phyloP scores from a whole-genome alignment of 2,888 invertebrate genomes.

The Troides oblongomaculatus region DNA sequence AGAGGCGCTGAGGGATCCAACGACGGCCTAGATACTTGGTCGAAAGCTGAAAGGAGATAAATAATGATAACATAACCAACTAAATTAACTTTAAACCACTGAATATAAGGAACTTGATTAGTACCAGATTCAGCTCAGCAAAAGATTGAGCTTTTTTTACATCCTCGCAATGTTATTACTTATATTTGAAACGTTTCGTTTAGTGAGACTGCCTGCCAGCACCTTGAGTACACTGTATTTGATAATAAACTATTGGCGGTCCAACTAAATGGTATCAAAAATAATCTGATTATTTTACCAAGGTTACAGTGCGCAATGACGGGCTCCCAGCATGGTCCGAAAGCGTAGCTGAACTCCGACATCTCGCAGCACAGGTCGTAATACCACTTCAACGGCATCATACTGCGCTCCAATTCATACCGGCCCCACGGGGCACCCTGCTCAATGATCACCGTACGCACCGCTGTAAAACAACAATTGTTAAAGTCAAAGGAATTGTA shows the following conservation, averaged over 20 bases:
- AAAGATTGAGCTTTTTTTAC: too few relatives aligned
- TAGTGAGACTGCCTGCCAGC: too few relatives aligned
- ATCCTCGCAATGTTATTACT: too few relatives aligned
- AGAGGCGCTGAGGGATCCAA: constrained; percentile 95
- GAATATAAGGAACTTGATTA: too few relatives aligned
- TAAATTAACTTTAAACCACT: too few relatives aligned
- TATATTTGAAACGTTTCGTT: too few relatives aligned
- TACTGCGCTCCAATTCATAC: constrained; percentile 90
- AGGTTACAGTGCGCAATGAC: constrained; percentile 94
- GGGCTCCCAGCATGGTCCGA: constrained; percentile 99
- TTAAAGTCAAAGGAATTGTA: not conserved
- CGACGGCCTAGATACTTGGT: constrained; percentile 92
- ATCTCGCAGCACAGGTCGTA: constrained; percentile 98
- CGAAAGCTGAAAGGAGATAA: constrained; percentile 82
- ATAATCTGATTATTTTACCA: constrained; percentile 64
- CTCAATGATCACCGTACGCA: constrained; percentile 87
- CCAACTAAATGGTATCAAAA: not conserved
- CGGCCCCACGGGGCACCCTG: constrained; percentile 92
- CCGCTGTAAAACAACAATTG: constrained; percentile 71
- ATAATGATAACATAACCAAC: too few relatives aligned
- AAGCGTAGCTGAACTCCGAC: constrained; percentile 93
- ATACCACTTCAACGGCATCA: constrained; percentile 98
- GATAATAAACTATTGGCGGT: too few relatives aligned
- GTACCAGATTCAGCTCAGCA: too few relatives aligned
- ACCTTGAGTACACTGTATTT: too few relatives aligned